Base-by-base conservation (phyloP, 2,113 vertebrate species). In the Paracanthobrama guichenoti region DNA sequence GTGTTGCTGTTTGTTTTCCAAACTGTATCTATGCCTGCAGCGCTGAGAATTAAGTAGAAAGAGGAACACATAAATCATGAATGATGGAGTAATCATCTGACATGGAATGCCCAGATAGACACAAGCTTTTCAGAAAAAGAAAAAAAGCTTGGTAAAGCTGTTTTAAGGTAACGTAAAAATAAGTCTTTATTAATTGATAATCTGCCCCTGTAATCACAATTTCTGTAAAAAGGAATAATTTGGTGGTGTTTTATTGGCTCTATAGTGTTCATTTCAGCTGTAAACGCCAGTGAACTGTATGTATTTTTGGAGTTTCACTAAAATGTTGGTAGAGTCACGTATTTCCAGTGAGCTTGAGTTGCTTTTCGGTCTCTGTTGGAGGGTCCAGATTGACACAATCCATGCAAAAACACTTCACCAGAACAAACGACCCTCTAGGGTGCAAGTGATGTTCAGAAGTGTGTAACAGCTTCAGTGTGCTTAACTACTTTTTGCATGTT, bases 1-100 rank as follows among this genome's bases (percentile, higher is more conserved):
- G 91, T 79, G 89, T 93, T 90, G 86, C 90, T 92, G 91, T 93
- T 93, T 94, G 91, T 93, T 90, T 91, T 90, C 88, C 87, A 87
- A 14, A 83, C 91, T 84, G 92, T 93, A 90, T 93, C 92, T 84
- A 93, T 87, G 93, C 87, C 87, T 84, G 88, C 85, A 87, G 89
- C 86, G 77, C 87, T 88, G 84, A 85, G 88, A 50, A 71, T 90
- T 87, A 79, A 87, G 87, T 86, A 28, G 53, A 28, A 83, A 72
- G 75, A 82, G 55, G 18, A 62, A 26, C 66, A 59, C 59, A 78
- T 77, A 81, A 67, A 80, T 80, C 60, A 67, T 31, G 78, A 80
- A 44, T 44, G 55, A 79, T 39, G 18, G 78, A 80, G 59, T 16
- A 80, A 66, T 80, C 59, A 66, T 67, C 44, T 79, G 22, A 42